Base-by-base conservation (phyloP, 2,888 invertebrate species). In the Orchestes rusci region DNA sequence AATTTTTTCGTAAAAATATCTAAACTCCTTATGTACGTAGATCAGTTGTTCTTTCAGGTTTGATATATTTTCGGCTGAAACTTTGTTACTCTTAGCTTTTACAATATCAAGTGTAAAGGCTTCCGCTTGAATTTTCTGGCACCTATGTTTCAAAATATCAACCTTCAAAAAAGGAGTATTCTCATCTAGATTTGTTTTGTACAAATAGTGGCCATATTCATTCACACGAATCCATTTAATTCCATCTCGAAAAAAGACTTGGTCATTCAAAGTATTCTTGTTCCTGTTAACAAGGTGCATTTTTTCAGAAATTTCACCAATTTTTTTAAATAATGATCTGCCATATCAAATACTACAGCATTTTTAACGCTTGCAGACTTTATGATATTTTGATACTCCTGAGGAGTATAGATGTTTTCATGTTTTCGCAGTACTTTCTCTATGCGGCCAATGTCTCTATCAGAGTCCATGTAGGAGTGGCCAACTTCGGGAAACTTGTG, bases 391-490 rank as follows among this genome's bases (percentile, higher is more conserved):
- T 13, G 30, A 30, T 30, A 30, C 23, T 23, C 23, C 10, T 30
- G 30, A 30, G 30, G 30, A 30, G 30, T 30, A 30, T 30, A 30
- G 30, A 30, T 30, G 30, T 30, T 30, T 12, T 8, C 30, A 30
- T 30, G 30, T 30, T 5, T 30, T 30, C 30, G 30, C 23, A 23
- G 23, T 10, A 23, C 23, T 10, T 23, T 23, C 10, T 23, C 23
- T 23, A 23, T 23, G 10, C 30, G 30, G 12, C 7, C 30, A 23
- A 23, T 7, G 23, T 23, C 23, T 10, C 23, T 23, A 10, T 23
- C 23, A 30, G 12, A 30, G 7, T 30, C 30, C 12, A 30, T 30
- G 30, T 30, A 30, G 12, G 30, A 30, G 30, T 30, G 30, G 4
- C 30, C 30, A 10, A 10, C 30, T 30, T 30, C 30, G 12, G 30